phyloP scores from a whole-genome alignment of 2,888 invertebrate species.

The Cetonia aurata region DNA sequence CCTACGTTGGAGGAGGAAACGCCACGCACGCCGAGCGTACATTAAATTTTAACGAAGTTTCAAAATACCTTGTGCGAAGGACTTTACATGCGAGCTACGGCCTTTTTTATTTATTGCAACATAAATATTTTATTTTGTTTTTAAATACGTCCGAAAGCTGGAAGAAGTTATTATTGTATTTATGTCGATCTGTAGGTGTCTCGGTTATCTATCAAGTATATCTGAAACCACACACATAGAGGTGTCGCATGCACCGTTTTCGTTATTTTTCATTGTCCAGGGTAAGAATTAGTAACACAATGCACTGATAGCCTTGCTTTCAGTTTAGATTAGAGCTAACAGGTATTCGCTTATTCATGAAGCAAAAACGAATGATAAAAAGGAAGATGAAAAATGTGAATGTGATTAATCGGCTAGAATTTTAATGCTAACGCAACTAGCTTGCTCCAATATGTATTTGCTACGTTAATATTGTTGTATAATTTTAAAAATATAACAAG shows the following conservation, averaged over 20 bases:
- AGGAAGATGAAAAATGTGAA: too few relatives aligned
- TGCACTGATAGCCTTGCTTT: slow-evolving; percentile 24
- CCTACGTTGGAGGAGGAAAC: slow-evolving; percentile 31
- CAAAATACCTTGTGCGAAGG: slow-evolving; percentile 20
- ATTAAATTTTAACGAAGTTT: slow-evolving; percentile 34
- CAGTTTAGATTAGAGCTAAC: slow-evolving; percentile 23
- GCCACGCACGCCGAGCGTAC: background rate
- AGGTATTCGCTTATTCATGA: slow-evolving; percentile 13
- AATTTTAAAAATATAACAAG: too few relatives aligned
- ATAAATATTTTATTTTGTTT: slow-evolving; percentile 40
- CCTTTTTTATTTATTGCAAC: slow-evolving; percentile 35
- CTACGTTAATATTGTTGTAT: too few relatives aligned
- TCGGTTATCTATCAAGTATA: slow-evolving; percentile 38
- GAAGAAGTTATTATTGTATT: slow-evolving; percentile 20
- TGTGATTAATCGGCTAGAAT: too few relatives aligned
- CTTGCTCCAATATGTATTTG: too few relatives aligned
- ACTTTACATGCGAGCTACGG: slow-evolving; percentile 7
- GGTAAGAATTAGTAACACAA: slow-evolving; percentile 18
- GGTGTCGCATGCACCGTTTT: slow-evolving; percentile 22
- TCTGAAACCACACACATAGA: slow-evolving; percentile 39
- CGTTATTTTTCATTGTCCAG: slow-evolving; percentile 17
- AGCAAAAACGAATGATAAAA: background rate
- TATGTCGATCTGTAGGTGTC: slow-evolving; percentile 38
- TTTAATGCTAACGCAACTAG: too few relatives aligned
- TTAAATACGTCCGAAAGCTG: slow-evolving; percentile 29